Percentiles rank a stretch among this genome's conserved stretches.
Evolutionary conservation across 1,140 invertebrate species (phyloP).

Genomic region (Semibalanus balanoides): DNA sequence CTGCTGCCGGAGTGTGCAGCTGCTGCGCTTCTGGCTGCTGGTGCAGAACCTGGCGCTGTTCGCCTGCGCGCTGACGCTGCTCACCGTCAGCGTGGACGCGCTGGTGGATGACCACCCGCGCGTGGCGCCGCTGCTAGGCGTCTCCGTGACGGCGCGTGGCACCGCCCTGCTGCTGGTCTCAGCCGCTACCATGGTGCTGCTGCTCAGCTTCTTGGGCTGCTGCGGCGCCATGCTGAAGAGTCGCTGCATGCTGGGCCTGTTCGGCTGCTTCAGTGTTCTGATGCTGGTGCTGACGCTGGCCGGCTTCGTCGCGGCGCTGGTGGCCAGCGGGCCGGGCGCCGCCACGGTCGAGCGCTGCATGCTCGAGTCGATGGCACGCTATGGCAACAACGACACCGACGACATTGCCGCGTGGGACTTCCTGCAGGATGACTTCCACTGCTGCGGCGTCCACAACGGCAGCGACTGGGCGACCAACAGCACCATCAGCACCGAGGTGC

Average conservation of each 20-base stretch:
- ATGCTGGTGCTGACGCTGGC: neutral
- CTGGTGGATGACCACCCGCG: neutral
- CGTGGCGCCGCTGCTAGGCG: neutral
- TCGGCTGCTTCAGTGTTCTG: neutral
- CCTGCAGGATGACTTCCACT: neutral
- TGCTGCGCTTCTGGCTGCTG: neutral
- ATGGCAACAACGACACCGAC: neutral
- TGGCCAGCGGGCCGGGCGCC: too few relatives aligned
- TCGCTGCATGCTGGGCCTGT: constrained; percentile 18
- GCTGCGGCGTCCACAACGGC: neutral
- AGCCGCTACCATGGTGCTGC: constrained; percentile 48
- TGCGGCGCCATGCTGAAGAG: constrained; percentile 34
- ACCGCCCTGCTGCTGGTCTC: constrained; percentile 38
- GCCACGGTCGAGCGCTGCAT: neutral
- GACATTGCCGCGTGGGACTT: neutral
- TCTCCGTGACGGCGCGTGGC: neutral
- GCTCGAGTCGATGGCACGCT: neutral
- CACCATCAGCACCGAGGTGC: neutral
- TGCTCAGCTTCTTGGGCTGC: constrained; percentile 50
- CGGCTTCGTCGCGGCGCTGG: neutral
- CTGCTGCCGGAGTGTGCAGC: neutral
- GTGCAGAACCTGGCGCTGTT: neutral
- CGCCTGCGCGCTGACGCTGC: neutral
- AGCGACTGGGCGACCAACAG: neutral
- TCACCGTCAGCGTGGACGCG: neutral